Conservation (phyloP, 2,888 invertebrate species). For the Exocentrus adspersus region DNA sequence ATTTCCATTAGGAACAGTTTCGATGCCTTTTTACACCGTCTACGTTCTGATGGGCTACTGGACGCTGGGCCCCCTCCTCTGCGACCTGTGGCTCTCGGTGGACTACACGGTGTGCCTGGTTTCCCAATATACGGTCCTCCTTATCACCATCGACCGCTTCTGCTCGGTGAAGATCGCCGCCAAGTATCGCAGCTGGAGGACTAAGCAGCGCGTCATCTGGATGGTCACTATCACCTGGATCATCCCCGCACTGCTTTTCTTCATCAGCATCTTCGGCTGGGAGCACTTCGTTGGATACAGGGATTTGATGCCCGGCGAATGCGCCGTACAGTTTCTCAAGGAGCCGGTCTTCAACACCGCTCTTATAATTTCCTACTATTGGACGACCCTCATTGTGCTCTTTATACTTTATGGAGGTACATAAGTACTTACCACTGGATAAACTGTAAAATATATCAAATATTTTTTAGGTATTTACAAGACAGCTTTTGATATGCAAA, state of each 20-base stretch:
- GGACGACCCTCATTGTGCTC: slow-evolving; percentile 86
- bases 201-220: slow-evolving; percentile 90
- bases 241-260: slow-evolving; percentile 94
- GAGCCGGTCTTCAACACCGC: slow-evolving; percentile 98
- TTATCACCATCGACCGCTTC: slow-evolving; percentile 98
- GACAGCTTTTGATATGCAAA: slow-evolving; percentile 97
- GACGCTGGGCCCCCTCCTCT: slow-evolving; percentile 95
- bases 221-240: slow-evolving; percentile 98
- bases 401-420: slow-evolving; percentile 92
- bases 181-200: slow-evolving; percentile 95
- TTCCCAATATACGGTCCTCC: slow-evolving; percentile 97
- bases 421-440: no score
- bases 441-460: no score
- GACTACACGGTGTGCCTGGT: slow-evolving; percentile 99
- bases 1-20: slow-evolving; percentile 96
- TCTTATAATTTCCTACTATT: slow-evolving; percentile 88
- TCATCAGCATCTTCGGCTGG: slow-evolving; percentile 99
- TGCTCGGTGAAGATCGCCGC: slow-evolving; percentile 99
- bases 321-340: slow-evolving; percentile 96
- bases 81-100: slow-evolving; percentile 98
- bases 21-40: slow-evolving; percentile 98
- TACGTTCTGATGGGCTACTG: slow-evolving; percentile 97
- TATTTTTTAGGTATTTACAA: slow-evolving; percentile 82
- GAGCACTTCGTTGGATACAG: slow-evolving; percentile 96
- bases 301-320: slow-evolving; percentile 87